These are phyloP conservation scores for Erannis defoliaria DNA, from an alignment of 2,888 invertebrate genomes.

Conservation along the genomic window DNA sequence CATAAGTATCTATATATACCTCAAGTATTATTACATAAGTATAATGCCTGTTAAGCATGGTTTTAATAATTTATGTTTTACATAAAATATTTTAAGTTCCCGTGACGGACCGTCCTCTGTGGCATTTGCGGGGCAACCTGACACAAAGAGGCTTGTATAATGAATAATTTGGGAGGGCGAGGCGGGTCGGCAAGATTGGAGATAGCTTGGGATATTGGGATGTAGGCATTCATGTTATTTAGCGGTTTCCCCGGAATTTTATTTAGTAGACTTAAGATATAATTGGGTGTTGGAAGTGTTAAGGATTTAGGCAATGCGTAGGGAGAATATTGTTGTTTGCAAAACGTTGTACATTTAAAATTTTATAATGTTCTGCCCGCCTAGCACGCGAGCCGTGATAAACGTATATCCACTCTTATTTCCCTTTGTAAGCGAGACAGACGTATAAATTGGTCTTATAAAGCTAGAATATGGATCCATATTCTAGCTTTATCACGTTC, in stretches of 20 bases:
- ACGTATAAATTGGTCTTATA: no score
- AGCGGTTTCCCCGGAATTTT: conserved; percentile 33
- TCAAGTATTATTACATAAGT: background rate
- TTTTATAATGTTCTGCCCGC: no score
- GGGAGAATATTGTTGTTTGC: background rate
- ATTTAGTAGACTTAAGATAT: conserved; percentile 24
- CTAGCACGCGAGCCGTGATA: no score
- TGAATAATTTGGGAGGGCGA: conserved; percentile 45
- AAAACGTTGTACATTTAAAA: no score
- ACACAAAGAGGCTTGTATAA: conserved; percentile 47
- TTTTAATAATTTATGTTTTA: conserved; percentile 26
- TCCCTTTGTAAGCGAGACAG: no score
- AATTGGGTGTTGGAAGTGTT: conserved; percentile 23
- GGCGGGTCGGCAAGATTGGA: conserved; percentile 41
- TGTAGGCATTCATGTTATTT: conserved; percentile 39
- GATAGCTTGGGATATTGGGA: conserved; percentile 43
- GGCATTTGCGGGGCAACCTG: conserved; percentile 42
- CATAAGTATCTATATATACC: background rate
- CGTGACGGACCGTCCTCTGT: conserved; percentile 42
- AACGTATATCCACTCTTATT: no score
- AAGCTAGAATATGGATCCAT: no score
- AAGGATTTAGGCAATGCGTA: background rate
- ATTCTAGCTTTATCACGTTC: no score
- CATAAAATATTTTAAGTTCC: conserved; percentile 37
- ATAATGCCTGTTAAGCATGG: background rate